Base-by-base conservation (phyloP, 2,888 invertebrate genomes). In the Lymantria dispar region DNA sequence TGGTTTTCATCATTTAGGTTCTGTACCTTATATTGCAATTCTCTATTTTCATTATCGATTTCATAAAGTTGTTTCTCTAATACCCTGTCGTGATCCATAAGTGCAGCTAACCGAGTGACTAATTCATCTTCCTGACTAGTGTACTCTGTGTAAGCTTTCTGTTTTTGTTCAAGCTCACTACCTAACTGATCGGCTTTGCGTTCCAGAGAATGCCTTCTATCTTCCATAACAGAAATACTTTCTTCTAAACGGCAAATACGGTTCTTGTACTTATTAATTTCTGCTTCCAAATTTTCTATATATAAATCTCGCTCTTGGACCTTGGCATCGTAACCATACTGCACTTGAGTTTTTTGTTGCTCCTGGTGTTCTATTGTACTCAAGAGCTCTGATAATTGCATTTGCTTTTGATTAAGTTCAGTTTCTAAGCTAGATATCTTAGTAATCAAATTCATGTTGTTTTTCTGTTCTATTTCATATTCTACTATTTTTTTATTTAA, bases 281-380 rank as follows among this genome's bases (percentile, higher is more conserved):
- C 95, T 30, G 90, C 80, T 77, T 96, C 95, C 52, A 96, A 84
- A 38, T 93, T 94, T 78, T 96, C 96, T 49, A 96, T 94, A 56
- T 94, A 95, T 44, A 95, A 90, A 72, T 95, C 94, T 55, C 95
- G 90, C 77, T 96, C 96, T 74, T 95, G 95, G 10, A 96, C 78
- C 81, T 96, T 96, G 1, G 94, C 94, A 56, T 95, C 93, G 47
- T 93, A 85, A 3, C 92, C 92, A 72, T 79, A 86, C 60, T 83
- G 81, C 40, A 83, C 72, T 72, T 87, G 91, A 58, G 68, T 81
- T 50, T 86, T 73, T 60, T 80, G 79, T 69, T 84, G 78, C 54
- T 83, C 82, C 36, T 83, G 64, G 50, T 73, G 62, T 59, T 85
- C 84, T 43, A 90, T 60, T 67, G 84, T 81, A 48, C 70, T 73